phyloP scores from a whole-genome alignment of 2,797 vertebrate species.

The Poecilia wingei region DNA sequence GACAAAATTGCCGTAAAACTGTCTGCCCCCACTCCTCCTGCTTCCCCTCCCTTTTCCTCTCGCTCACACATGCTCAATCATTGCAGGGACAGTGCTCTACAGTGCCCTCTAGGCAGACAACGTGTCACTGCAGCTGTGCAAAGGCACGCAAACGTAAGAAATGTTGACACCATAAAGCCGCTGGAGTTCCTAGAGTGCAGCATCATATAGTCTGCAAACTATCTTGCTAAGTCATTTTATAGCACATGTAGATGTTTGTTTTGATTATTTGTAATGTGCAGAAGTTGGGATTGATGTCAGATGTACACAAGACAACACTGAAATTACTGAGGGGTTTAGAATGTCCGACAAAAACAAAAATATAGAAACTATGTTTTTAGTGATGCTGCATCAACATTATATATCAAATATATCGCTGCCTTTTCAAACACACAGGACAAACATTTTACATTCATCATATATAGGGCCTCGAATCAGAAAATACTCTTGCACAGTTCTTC shows the following conservation, averaged over 20 bases:
- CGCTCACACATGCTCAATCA: not conserved
- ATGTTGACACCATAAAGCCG: constrained; percentile 31
- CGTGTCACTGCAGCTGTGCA: constrained; percentile 53
- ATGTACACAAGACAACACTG: no score
- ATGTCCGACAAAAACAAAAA: not conserved
- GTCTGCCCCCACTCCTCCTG: constrained; percentile 52
- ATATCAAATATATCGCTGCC: not conserved
- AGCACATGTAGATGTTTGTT: constrained; percentile 6
- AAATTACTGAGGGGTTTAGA: not conserved
- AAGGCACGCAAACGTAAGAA: constrained; percentile 12
- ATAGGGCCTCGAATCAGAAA: not conserved
- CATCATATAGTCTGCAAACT: constrained; percentile 15
- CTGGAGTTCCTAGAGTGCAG: constrained; percentile 18
- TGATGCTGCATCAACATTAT: not conserved
- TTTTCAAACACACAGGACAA: not conserved
- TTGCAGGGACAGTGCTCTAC: constrained; percentile 40
- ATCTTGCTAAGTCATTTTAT: not conserved
- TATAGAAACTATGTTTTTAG: not conserved
- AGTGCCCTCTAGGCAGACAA: constrained; percentile 73
- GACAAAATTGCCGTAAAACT: constrained; percentile 50
- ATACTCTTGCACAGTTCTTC: no score
- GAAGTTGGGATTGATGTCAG: not conserved
- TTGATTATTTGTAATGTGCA: constrained; percentile 23
- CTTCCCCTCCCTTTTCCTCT: not conserved
- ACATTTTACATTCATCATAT: not conserved